Evolutionary conservation across 2,888 invertebrate species (phyloP).

Genomic region (Epinotia ramella): DNA sequence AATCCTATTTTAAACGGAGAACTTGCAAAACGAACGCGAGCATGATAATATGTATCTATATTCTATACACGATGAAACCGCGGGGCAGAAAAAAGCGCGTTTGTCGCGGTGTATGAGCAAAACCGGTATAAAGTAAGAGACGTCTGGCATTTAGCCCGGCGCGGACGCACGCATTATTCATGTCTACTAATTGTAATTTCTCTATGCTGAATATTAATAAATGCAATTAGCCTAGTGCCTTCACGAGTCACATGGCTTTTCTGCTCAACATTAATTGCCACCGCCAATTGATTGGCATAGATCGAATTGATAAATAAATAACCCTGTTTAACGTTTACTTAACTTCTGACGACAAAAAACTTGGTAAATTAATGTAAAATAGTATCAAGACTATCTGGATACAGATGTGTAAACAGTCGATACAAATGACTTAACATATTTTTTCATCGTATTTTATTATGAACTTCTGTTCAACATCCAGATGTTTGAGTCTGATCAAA

Average conservation of each 20-base stretch:
- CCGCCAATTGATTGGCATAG: conserved; percentile 64
- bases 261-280: conserved; percentile 55
- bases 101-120: conserved; percentile 44
- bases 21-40: conserved; percentile 16
- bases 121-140: conserved; percentile 52
- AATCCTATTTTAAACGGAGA: conserved; percentile 4
- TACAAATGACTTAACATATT: conserved; percentile 85
- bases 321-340: conserved; percentile 49
- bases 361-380: conserved; percentile 45
- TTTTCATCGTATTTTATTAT: conserved; percentile 85
- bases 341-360: conserved; percentile 18
- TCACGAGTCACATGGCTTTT: conserved; percentile 54
- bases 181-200: conserved; percentile 57
- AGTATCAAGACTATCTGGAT: conserved; percentile 70
- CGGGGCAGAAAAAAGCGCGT: conserved; percentile 38
- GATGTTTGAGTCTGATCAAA: conserved; percentile 83
- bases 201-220: conserved; percentile 60
- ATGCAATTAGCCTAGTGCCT: conserved; percentile 63
- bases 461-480: conserved; percentile 84
- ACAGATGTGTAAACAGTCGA: conserved; percentile 76
- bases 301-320: conserved; percentile 65
- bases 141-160: conserved; percentile 62
- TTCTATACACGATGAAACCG: conserved; percentile 36
- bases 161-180: conserved; percentile 56
- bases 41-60: conserved; percentile 26